phyloP scores from a whole-genome alignment of 2,113 vertebrate genomes.

The Anser brachyrhynchus region DNA sequence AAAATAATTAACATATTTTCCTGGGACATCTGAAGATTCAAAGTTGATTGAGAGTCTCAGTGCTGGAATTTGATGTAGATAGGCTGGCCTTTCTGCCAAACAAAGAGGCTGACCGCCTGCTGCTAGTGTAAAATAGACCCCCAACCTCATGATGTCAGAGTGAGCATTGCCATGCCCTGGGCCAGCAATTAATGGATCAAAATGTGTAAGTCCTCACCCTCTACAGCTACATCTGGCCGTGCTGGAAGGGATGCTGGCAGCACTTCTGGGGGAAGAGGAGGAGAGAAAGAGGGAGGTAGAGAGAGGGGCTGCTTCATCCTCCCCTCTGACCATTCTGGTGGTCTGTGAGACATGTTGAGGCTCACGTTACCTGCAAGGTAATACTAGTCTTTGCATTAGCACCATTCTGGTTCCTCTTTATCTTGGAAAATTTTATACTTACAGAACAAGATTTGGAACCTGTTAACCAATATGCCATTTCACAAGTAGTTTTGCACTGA shows the following conservation, averaged over 20 bases:
- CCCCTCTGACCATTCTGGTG: neutral
- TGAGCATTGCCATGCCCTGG: conserved; percentile 8
- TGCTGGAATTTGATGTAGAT: conserved; percentile 45
- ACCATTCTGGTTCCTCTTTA: neutral
- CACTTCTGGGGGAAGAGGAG: neutral
- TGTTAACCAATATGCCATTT: neutral
- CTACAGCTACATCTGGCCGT: neutral
- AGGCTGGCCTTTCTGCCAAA: conserved; percentile 11
- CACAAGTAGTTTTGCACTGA: neutral
- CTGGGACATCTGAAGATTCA: conserved; percentile 23
- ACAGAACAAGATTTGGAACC: neutral
- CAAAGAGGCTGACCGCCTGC: conserved; percentile 4
- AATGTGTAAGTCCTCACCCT: neutral
- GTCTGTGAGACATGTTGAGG: neutral
- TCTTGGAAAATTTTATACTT: neutral
- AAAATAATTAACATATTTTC: neutral
- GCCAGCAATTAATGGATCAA: neutral
- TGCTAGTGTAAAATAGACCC: conserved; percentile 24
- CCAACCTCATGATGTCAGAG: conserved; percentile 22
- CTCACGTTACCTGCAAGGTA: neutral
- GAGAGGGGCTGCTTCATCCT: neutral
- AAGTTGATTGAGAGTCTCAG: neutral
- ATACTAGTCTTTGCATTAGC: neutral
- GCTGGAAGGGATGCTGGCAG: neutral
- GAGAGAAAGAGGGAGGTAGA: neutral